Base-by-base conservation (phyloP, 35 echinoderm and acorn worm genomes). In the Strongylocentrotus purpuratus region DNA sequence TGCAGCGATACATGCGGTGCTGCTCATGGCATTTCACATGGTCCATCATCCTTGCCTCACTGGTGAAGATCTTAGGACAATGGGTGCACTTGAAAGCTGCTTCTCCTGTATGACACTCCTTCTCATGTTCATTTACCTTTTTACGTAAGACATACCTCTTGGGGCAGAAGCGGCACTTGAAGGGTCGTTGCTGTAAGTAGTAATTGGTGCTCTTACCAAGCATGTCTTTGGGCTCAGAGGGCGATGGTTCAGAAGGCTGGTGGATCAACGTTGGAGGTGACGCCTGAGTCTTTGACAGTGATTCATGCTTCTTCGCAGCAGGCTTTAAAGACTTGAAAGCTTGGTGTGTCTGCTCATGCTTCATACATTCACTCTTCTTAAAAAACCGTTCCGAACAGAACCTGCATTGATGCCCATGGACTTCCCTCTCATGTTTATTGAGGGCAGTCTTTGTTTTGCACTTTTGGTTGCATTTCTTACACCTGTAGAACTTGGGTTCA, bases 161-260 rank as follows among this genome's bases (percentile, higher is more conserved):
- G 87, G 87, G 87, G 14, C 87, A 89, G 33, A 45, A 89, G 87
- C 87, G 87, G 87, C 87, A 89, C 87, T 89, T 89, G 87, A 45
- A 89, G n/a, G 87, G 87, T 46, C 87, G 32, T 17, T 33, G 31
- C 87, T 89, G 20, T 15, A 46, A 18, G 33, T 89, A 89, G 87
- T 89, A 89, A 45, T 32, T 20, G 15, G 87, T 46, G n/a, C 33
- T 41, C 20, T 89, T 89, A 45, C 87, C 87, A 89, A 89, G 87
- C 87, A 89, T 89, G 45, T 89, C 87, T 41, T 45, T 89, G 4
- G 87, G 87, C 33, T 89, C 87, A 89, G 32, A 31, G 0, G 87
- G 87, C 5, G 45, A 33, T 89, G 32, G 87, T 89, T 33, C 87
- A 11, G 87, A 89, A 4, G 32, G 33, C 13, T 89, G 87, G 12